A percentile compares a stretch with the other conserved stretches of the same genome.
These are phyloP conservation scores for Leptopilina syphax DNA, from an alignment of 2,888 invertebrate genomes.

Conservation along the genomic window DNA sequence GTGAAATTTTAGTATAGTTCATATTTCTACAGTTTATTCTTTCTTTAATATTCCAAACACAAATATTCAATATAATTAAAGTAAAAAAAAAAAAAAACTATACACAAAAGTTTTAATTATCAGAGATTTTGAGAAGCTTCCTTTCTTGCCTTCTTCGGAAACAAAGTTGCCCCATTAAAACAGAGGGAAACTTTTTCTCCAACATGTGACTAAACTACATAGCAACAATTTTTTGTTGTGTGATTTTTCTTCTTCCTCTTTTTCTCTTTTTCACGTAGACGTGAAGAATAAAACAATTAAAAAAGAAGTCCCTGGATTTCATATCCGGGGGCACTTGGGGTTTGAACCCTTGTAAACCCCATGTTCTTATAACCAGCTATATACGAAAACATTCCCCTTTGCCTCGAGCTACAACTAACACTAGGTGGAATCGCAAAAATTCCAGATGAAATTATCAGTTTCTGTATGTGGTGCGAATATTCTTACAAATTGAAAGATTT, in stretches of 20 bases:
- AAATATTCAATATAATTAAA: neutral
- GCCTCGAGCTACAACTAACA: slow-evolving; percentile 30
- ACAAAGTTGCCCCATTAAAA: slow-evolving; percentile 15
- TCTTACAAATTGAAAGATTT: no score
- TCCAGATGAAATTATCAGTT: slow-evolving; percentile 24
- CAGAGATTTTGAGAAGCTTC: neutral
- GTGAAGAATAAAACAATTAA: slow-evolving; percentile 36
- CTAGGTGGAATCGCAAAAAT: neutral
- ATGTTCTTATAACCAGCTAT: slow-evolving; percentile 12
- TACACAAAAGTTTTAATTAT: slow-evolving; percentile 16
- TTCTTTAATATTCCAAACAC: no score
- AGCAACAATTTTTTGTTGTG: slow-evolving; percentile 15
- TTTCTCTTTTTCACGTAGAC: slow-evolving; percentile 1
- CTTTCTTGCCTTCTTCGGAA: neutral
- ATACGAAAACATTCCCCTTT: slow-evolving; percentile 45
- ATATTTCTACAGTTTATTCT: no score
- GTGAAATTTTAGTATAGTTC: no score
- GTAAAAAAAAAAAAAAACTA: no score
- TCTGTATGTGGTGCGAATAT: no score
- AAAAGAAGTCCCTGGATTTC: slow-evolving; percentile 11
- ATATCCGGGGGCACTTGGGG: slow-evolving; percentile 19
- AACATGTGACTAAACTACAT: slow-evolving; percentile 16
- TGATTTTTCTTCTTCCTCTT: neutral
- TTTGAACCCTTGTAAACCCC: slow-evolving; percentile 17
- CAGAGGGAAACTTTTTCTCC: neutral